Percentiles rank a stretch among this genome's conserved stretches.
These are phyloP conservation scores for Drosophila mojavensis DNA, from an alignment of 1,140 invertebrate genomes.

Conservation along the genomic window DNA sequence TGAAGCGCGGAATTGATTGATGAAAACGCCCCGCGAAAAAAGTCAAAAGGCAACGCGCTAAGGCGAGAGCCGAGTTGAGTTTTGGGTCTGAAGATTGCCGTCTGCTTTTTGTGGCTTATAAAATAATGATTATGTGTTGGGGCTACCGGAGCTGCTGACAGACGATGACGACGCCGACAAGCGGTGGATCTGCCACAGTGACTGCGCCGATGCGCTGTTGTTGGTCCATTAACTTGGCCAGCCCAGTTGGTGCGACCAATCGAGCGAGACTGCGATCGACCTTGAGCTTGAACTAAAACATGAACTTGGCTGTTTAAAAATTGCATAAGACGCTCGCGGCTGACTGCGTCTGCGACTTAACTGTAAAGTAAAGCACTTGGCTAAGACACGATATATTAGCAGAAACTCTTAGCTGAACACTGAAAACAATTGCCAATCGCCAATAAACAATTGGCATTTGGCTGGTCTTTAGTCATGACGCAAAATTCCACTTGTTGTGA, in stretches of 20 bases:
- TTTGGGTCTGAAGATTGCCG: slow-evolving; percentile 52
- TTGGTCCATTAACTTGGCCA: slow-evolving; percentile 41
- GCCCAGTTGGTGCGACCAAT: slow-evolving; percentile 2
- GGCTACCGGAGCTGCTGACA: slow-evolving; percentile 56
- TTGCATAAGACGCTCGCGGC: slow-evolving; percentile 50
- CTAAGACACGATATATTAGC: slow-evolving; percentile 31
- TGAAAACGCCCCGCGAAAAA: slow-evolving; percentile 69
- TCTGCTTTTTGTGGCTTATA: slow-evolving; percentile 60
- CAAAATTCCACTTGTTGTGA: slow-evolving; percentile 74
- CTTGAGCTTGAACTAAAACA: slow-evolving; percentile 77
- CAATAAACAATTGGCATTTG: neutral
- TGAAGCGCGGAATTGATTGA: slow-evolving; percentile 66
- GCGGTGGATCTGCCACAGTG: slow-evolving; percentile 3
- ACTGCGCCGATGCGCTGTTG: slow-evolving; percentile 26
- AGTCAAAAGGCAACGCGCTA: slow-evolving; percentile 9
- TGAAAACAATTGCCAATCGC: slow-evolving; percentile 55
- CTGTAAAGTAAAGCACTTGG: slow-evolving; percentile 35
- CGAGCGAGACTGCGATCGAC: slow-evolving; percentile 29
- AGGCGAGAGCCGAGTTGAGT: slow-evolving; percentile 4
- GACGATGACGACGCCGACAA: slow-evolving; percentile 24
- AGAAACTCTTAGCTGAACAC: slow-evolving; percentile 24
- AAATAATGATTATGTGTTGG: slow-evolving; percentile 73
- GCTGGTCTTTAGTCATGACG: slow-evolving; percentile 64
- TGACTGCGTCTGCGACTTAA: slow-evolving; percentile 19
- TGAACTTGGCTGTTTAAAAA: slow-evolving; percentile 51